Evolutionary conservation across 2,888 invertebrate species (phyloP), one percentile per base, ranked within the genome.

Genomic region (Mesorhabditis belari): DNA sequence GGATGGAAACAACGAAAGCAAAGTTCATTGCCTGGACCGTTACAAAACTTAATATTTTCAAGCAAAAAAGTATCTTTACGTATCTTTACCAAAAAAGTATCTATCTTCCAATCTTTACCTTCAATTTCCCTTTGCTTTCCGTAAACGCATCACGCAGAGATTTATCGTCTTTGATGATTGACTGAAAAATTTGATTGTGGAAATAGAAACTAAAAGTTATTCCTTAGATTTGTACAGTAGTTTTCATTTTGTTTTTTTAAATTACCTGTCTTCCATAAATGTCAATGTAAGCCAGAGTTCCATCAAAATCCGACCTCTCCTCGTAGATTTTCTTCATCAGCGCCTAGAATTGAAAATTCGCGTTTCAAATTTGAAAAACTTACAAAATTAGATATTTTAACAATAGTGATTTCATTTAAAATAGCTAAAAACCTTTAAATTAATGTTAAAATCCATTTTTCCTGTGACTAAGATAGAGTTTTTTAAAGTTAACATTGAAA

Each of bases 251-350:
- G n/a, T n/a, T 44, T 9, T 12, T 27, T n/a, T 17, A 49, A 26
- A 63, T 19, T 54, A 76, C 77, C 69, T 77, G 77, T 60, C 75
- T 59, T 5, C 77, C 77, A 62, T 65, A 67, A 26, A 70, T 66
- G 58, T 77, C 76, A 55, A 77, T 77, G 65, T 74, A 77, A 17
- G 77, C 77, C 59, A 77, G 59, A 5, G 71, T 67, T n/a, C 77
- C 77, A 27, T 78, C 71, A 58, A 77, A 77, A 52, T 77, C 75
- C 19, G 75, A 71, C 6, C 72, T 67, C n/a, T 63, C 65, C 25
- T 74, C 75, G 57, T 71, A 62, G 55, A 76, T 66, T 55, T 77
- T 77, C 66, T 75, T 74, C 66, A 77, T 65, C 29, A 77, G 59
- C 24, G 67, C 73, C 75, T 76, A 58, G 49, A 71, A 69, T 17